Base-by-base conservation (phyloP, 1,140 invertebrate genomes). In the Microplitis demolitor region DNA sequence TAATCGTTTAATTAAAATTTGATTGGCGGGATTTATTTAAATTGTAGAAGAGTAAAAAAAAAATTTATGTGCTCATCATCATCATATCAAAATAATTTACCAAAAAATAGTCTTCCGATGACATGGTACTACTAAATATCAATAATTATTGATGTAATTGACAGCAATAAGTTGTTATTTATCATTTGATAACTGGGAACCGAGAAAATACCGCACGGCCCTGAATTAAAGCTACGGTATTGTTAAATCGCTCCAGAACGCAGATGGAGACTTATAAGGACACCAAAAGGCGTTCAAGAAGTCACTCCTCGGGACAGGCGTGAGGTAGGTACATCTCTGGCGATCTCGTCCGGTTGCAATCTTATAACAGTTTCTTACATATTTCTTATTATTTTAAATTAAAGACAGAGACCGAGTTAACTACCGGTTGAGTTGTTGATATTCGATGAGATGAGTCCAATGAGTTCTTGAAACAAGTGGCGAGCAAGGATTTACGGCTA, bases 201-300 rank as follows among this genome's bases (percentile, higher is more conserved):
- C 35, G 11, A 56, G 51, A 34, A 53, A 60, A 16, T 68, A 4
- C 58, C 53, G 4, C 53, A 68, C 66, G 66, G 4, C 54, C 34
- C 54, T 58, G 50, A 31, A 63, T 69, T 71, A 67, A 60, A 58
- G 71, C 73, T 69, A 76, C 77, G 79, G 82, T 80, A 82, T 77
- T 82, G 80, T 82, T 77, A 75, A 77, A 69, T 58, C 16, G 50
- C 64, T 34, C 24, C 13, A 14, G 31, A 50, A 5, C 60, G 71
- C 0, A 74, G 56, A 68, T 69, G 62, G 74, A 75, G 76, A 82
- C 81, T 78, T 83, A 83, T 82, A 83, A 82, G 82, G 82, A 76
- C 66, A 78, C 77, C 72, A 66, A 74, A 69, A 14, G 13, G 16
- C 62, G 61, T 50, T 50, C 34, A 64, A 64, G 62, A 64, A 50